A percentile compares a stretch with the other conserved stretches of the same genome.
These are phyloP conservation scores for Papilio elwesi DNA, from an alignment of 2,888 invertebrate species.

Conservation along the genomic window DNA sequence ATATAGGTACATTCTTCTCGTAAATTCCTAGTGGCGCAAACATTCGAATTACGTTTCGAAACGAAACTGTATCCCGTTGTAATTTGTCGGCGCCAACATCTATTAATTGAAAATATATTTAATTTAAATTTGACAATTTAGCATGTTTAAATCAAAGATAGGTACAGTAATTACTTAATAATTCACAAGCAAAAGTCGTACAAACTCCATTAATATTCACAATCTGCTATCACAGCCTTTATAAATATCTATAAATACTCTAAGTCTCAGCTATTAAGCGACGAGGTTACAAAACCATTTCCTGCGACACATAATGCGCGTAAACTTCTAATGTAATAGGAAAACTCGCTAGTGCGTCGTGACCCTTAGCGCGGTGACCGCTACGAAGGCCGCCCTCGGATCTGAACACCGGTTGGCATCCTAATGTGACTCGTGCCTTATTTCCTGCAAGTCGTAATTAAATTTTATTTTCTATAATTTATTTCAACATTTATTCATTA, in stretches of 20 bases:
- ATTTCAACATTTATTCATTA: background rate
- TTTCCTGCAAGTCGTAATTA: constrained; percentile 29
- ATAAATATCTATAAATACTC: constrained; percentile 25
- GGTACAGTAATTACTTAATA: background rate
- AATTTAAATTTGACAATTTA: background rate
- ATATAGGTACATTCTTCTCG: too few relatives aligned
- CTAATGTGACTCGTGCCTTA: constrained; percentile 24
- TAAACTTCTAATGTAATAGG: constrained; percentile 41
- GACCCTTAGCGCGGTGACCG: constrained; percentile 28
- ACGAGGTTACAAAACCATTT: constrained; percentile 36
- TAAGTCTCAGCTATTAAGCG: constrained; percentile 15
- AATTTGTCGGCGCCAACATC: background rate
- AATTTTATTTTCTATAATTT: background rate
- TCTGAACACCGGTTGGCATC: constrained; percentile 25
- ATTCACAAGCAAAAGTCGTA: background rate
- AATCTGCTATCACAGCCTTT: constrained; percentile 4
- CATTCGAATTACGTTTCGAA: background rate
- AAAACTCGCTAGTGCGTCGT: constrained; percentile 32
- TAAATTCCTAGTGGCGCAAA: too few relatives aligned
- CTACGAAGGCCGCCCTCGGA: constrained; percentile 30
- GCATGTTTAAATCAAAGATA: too few relatives aligned
- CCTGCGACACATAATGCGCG: constrained; percentile 37
- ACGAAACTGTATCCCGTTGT: background rate
- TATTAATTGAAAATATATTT: background rate
- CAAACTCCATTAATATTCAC: constrained; percentile 10